Base-by-base conservation (phyloP, 2,113 vertebrate genomes). In the Proteles cristata region DNA sequence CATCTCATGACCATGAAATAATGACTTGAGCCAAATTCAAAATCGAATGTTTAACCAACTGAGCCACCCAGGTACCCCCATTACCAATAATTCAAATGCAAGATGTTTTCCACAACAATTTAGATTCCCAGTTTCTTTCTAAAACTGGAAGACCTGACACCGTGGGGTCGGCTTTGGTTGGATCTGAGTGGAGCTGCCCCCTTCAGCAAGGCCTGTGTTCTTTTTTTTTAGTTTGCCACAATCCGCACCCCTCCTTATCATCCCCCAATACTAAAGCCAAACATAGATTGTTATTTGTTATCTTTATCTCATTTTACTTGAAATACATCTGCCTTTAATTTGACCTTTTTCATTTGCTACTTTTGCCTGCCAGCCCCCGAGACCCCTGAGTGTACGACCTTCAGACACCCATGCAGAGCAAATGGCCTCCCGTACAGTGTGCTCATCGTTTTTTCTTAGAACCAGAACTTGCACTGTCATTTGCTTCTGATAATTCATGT, bases 41-140 rank as follows among this genome's bases (percentile, higher is more conserved):
- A 61, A 17, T 19, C 21, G 21, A 61, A 25, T 61, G 21, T 21
- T 61, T 61, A 61, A 61, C 58, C 21, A 23, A 61, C 21, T 61
- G 58, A 61, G 58, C 58, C 58, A 61, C 58, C 58, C 58, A 61
- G 21, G 21, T 23, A 8, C 17, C 58, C 58, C 33, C 39, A 26
- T 93, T 92, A 81, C 45, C 71, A 79, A 35, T 77, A 93, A 77
- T 89, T 95, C 84, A 82, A 71, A 91, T 88, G 55, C 73, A 80
- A 88, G 45, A 68, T 43, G 53, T 66, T 28, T 76, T 92, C 2
- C 71, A 82, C 21, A 39, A 80, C 33, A 92, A 48, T 26, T 21
- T 82, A 21, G 35, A 83, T 87, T 33, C 79, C 80, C 6, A 33
- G 7, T 77, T 95, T 85, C 50, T 77, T 69, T 74, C 80, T 80